These are phyloP conservation scores for Lophius americanus DNA, from an alignment of 2,797 vertebrate genomes.

Conservation along the genomic window DNA sequence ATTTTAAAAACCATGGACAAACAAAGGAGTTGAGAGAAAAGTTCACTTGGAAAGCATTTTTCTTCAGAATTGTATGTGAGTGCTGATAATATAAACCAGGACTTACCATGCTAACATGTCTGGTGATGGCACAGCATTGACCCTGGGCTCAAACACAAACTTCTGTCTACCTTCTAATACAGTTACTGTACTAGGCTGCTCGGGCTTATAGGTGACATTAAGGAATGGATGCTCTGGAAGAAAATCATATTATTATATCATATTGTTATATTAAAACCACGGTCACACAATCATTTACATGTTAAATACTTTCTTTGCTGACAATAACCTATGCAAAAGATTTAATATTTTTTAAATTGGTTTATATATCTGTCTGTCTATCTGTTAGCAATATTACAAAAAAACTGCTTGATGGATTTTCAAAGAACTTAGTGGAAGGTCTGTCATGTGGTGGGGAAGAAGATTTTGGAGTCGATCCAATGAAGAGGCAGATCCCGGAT, in stretches of 20 bases:
- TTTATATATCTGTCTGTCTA: too few relatives aligned
- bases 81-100: background rate
- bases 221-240: conserved; percentile 88
- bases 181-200: conserved; percentile 28
- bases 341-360: too few relatives aligned
- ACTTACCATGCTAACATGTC: conserved; percentile 82
- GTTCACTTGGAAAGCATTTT: background rate
- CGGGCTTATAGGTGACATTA: conserved; percentile 72
- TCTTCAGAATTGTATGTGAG: too few relatives aligned
- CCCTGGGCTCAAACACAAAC: conserved; percentile 80
- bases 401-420: too few relatives aligned
- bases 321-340: too few relatives aligned
- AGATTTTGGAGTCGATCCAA: too few relatives aligned
- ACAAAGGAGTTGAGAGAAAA: conserved; percentile 7
- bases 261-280: background rate
- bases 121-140: conserved; percentile 84
- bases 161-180: conserved; percentile 74
- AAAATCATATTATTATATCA: too few relatives aligned
- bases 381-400: too few relatives aligned
- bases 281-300: background rate
- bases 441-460: too few relatives aligned
- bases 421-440: too few relatives aligned
- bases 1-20: background rate
- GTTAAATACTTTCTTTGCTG: background rate
- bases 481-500: too few relatives aligned